phyloP scores from a whole-genome alignment of 92 coral and sea anemone genomes.

The Desmophyllum pertusum region DNA sequence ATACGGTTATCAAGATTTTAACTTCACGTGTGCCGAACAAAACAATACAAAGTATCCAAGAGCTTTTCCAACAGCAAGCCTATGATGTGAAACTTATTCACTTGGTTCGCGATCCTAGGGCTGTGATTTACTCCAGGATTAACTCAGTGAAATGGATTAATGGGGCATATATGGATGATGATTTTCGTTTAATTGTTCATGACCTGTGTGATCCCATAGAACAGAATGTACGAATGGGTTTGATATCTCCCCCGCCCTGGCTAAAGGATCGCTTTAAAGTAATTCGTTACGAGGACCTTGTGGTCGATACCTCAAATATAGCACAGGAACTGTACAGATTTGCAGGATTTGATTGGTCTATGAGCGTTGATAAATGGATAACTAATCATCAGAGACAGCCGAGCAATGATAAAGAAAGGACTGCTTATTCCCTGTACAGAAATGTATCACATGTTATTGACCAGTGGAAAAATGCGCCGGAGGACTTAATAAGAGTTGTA shows the following conservation, averaged over 20 bases:
- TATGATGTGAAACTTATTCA: conserved; percentile 36
- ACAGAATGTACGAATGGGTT: conserved; percentile 12
- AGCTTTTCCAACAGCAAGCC: conserved; percentile 13
- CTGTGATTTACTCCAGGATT: conserved; percentile 43
- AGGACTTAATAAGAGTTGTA: conserved; percentile 7
- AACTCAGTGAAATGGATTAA: conserved; percentile 33
- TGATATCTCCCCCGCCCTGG: conserved; percentile 46
- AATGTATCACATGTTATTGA: conserved; percentile 3
- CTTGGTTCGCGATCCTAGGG: conserved; percentile 68
- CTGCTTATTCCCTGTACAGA: not conserved
- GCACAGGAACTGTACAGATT: conserved; percentile 46
- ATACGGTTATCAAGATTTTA: conserved; percentile 48
- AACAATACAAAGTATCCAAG: conserved; percentile 23
- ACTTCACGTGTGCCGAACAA: conserved; percentile 37
- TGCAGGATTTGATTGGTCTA: conserved; percentile 32
- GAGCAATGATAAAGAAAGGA: not conserved
- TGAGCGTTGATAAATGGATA: conserved; percentile 14
- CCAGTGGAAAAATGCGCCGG: conserved; percentile 24
- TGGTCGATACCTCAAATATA: conserved; percentile 30
- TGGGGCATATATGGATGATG: not conserved
- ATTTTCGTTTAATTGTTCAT: not conserved
- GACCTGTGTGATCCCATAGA: conserved; percentile 17
- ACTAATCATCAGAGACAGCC: not conserved
- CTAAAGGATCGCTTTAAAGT: conserved; percentile 31
- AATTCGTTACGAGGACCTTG: conserved; percentile 64